Evolutionary conservation across 2,888 invertebrate species (phyloP).

Genomic region (Cecidostiba fungosa): DNA sequence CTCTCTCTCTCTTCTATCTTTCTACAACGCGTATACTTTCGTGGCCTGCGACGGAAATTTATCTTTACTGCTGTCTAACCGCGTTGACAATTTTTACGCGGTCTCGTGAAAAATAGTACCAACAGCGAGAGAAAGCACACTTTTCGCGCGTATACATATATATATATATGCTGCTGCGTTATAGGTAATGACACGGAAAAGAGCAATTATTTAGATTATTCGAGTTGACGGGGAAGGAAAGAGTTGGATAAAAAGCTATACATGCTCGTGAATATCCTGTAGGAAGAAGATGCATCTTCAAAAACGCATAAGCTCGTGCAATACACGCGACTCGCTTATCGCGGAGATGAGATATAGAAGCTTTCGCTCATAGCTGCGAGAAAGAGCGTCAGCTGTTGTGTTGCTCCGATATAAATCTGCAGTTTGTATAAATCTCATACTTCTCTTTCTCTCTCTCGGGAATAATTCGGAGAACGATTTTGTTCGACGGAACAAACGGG

Average conservation of each 20-base stretch:
- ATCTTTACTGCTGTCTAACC: conserved; percentile 36
- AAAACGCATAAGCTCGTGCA: conserved; percentile 42
- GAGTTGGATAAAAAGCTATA: neutral
- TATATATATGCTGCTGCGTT: neutral
- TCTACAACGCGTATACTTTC: neutral
- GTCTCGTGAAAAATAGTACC: conserved; percentile 46
- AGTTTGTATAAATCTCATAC: conserved; percentile 63
- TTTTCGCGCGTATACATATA: neutral
- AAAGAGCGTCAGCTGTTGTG: conserved; percentile 51
- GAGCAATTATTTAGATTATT: conserved; percentile 18
- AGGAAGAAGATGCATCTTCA: conserved; percentile 38
- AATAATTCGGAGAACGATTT: conserved; percentile 62
- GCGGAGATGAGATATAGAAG: neutral
- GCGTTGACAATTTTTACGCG: conserved; percentile 55
- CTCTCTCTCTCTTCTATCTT: neutral
- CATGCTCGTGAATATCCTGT: conserved; percentile 47
- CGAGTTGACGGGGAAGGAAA: neutral
- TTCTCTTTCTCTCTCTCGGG: conserved; percentile 37
- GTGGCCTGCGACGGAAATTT: conserved; percentile 19
- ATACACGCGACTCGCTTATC: conserved; percentile 48
- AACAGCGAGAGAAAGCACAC: neutral
- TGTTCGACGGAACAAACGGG: conserved; percentile 63
- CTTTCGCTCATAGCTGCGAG: neutral
- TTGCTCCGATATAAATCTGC: conserved; percentile 63
- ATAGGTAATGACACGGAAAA: conserved; percentile 48